These are phyloP conservation scores for Speoplatyrhinus poulsoni DNA, from an alignment of 2,113 vertebrate genomes.

Conservation along the genomic window DNA sequence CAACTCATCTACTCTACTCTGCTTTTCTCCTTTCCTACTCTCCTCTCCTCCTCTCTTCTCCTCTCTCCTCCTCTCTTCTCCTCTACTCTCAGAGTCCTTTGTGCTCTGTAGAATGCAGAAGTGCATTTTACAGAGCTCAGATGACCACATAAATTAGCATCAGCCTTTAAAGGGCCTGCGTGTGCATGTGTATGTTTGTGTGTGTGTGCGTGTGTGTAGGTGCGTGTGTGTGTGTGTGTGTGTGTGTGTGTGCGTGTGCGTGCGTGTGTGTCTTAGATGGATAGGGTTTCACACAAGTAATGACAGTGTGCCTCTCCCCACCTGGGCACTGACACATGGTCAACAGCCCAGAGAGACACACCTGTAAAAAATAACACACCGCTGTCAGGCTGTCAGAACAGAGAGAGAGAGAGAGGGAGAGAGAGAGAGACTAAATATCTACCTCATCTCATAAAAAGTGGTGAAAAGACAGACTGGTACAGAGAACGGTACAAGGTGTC, in stretches of 20 bases:
- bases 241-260: constrained; percentile 23
- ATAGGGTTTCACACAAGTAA: constrained; percentile 65
- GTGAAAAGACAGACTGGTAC: neutral
- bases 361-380: constrained; percentile 63
- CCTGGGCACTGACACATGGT: constrained; percentile 69
- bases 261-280: constrained; percentile 31
- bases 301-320: constrained; percentile 65
- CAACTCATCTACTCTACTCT: too few species aligned
- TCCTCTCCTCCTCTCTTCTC: constrained; percentile 2
- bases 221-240: constrained; percentile 41
- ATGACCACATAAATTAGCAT: constrained; percentile 71
- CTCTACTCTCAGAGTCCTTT: too few species aligned
- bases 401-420: neutral
- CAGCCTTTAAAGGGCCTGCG: constrained; percentile 36
- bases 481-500: constrained; percentile 1
- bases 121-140: constrained; percentile 37
- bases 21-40: constrained; percentile 24
- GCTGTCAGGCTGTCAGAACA: constrained; percentile 31
- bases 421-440: constrained; percentile 13
- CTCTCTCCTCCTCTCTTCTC: constrained; percentile 1
- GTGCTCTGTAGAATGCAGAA: constrained; percentile 25
- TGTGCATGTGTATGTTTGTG: constrained; percentile 5
- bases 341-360: constrained; percentile 57
- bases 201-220: constrained; percentile 38
- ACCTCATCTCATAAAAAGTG: neutral